Conservation (phyloP, 2,113 vertebrate genomes). For the Benitochromis conjunctus region DNA sequence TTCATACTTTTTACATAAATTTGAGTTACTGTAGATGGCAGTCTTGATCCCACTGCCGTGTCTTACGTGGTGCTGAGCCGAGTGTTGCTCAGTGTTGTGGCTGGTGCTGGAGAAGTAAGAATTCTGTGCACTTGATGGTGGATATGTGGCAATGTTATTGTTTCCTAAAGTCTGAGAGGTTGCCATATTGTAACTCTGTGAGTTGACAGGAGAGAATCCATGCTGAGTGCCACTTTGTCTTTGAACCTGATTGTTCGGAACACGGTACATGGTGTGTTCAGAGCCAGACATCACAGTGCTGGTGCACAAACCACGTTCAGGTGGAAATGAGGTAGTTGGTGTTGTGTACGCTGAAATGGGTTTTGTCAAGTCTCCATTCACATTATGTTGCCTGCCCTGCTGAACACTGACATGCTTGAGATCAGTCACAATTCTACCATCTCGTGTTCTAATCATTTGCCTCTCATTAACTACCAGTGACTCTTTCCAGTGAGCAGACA, state of each 20-base stretch:
- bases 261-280: not conserved
- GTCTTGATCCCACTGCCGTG: not conserved
- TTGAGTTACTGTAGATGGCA: not conserved
- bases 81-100: not conserved
- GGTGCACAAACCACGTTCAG: not conserved
- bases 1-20: not conserved
- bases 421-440: not conserved
- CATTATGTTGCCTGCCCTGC: accelerated
- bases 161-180: not conserved
- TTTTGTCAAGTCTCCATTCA: not conserved
- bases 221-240: not conserved
- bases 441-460: too few relatives aligned
- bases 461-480: not conserved
- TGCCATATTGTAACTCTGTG: not conserved
- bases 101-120: not conserved
- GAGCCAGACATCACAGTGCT: not conserved
- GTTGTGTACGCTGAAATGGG: not conserved
- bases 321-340: not conserved
- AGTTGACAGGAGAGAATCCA: not conserved
- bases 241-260: not conserved
- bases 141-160: not conserved
- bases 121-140: not conserved
- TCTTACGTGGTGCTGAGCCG: not conserved
- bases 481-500: not conserved
- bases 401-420: not conserved